These are phyloP conservation scores for Drosophila kokeensis DNA, from an alignment of 2,888 invertebrate genomes.

Conservation along the genomic window DNA sequence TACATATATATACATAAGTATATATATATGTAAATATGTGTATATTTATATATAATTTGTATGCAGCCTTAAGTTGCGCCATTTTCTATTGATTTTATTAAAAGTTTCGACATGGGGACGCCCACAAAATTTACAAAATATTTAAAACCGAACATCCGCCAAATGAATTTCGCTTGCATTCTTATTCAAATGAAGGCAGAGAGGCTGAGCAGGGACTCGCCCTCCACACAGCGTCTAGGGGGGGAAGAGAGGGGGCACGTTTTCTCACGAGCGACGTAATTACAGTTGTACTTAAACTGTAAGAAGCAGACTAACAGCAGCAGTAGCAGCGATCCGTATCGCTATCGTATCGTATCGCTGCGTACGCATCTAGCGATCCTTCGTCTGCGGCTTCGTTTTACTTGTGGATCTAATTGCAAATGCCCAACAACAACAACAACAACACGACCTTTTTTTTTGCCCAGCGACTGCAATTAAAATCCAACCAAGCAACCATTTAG, in stretches of 20 bases:
- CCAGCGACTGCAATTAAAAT: constrained; percentile 75
- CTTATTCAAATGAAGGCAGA: constrained; percentile 65
- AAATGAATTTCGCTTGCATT: constrained; percentile 54
- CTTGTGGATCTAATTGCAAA: constrained; percentile 76
- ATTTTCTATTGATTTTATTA: constrained; percentile 67
- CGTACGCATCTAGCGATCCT: constrained; percentile 69
- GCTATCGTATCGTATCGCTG: constrained; percentile 59
- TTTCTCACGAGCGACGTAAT: constrained; percentile 76
- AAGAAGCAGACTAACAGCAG: constrained; percentile 16
- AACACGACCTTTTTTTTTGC: constrained; percentile 59
- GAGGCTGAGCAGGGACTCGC: constrained; percentile 24
- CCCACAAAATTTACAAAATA: constrained; percentile 81
- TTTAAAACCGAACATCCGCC: constrained; percentile 79
- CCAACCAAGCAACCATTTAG: constrained; percentile 60
- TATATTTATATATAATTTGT: not conserved
- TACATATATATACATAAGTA: fast-evolving
- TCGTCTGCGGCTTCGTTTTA: constrained; percentile 75
- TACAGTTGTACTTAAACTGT: constrained; percentile 61
- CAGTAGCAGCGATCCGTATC: constrained; percentile 42
- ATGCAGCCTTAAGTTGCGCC: constrained; percentile 56
- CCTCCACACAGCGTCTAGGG: constrained; percentile 8
- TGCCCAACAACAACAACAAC: constrained; percentile 29
- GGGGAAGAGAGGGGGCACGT: constrained; percentile 35
- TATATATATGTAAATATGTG: not conserved
- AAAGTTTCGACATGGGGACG: constrained; percentile 51